Evolutionary conservation across 2,888 invertebrate genomes (phyloP), one percentile per base, ranked within the genome.

Genomic region (Cheilosia scutellata): DNA sequence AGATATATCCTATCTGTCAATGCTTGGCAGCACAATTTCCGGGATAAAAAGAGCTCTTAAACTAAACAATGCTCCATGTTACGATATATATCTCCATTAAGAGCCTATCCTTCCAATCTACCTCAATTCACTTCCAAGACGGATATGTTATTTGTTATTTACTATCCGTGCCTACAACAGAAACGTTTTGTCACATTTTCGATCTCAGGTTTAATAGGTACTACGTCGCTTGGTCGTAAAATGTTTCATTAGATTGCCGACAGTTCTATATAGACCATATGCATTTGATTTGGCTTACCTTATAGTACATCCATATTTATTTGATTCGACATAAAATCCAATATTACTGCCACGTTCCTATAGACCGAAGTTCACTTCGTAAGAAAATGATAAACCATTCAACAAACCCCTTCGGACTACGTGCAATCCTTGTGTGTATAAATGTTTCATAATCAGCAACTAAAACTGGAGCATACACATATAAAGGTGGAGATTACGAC

Each of bases 311-410:
- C 40, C 5, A 76, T 76, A 68, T 66, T 76, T 51, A 68, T 76
- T 68, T 76, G 51, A 76, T 76, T 68, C 31, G 71, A 71, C n/a
- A 66, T 71, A 72, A 65, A 82, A 58, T 76, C 68, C 66, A 66
- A 76, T 76, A 68, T 42, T 65, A 40, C 42, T 63, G 58, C 70
- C 31, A 62, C 51, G 11, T 58, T 37, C 33, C 65, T 66, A 20
- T 20, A 20, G 0, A 20, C 20, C 20, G 20, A 20, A 20, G 20
- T 20, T 49, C 11, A 9, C 40, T 47, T 68, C 40, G 25, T 9
- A 51, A 51, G 57, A 57, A 63, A 33, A 78, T 72, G 83, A 70
- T 79, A 79, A 79, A 79, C 49, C 74, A 44, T 79, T 62, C 79
- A 70, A 83, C 79, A 74, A 83, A 63, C 74, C 47, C 49, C 65